Evolutionary conservation across 2,797 vertebrate species (phyloP).

Genomic region (Gephyroberyx darwinii): DNA sequence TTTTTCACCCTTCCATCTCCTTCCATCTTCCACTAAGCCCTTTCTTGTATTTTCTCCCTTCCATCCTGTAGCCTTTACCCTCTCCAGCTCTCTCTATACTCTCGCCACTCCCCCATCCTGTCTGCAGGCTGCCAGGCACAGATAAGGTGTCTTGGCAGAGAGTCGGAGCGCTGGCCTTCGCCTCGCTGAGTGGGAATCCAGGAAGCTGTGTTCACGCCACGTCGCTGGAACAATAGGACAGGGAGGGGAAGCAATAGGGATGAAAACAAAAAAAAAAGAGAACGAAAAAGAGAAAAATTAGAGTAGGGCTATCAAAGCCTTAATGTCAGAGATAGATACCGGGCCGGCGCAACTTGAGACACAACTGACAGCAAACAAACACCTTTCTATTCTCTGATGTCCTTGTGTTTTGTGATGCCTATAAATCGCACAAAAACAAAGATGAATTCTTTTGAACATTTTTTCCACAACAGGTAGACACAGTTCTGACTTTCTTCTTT

Average conservation of each 20-base stretch:
- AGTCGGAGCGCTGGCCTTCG: conserved; percentile 72
- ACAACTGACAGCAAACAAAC: conserved; percentile 10
- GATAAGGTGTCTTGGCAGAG: conserved; percentile 82
- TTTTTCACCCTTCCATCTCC: conserved; percentile 15
- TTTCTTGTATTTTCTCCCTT: conserved; percentile 38
- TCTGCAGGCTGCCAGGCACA: conserved; percentile 76
- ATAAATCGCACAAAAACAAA: neutral
- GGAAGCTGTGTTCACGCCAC: conserved; percentile 73
- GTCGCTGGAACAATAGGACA: conserved; percentile 72
- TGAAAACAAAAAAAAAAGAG: conserved; percentile 34
- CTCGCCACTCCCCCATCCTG: conserved; percentile 71
- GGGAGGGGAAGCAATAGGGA: conserved; percentile 62
- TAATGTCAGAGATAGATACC: conserved; percentile 35
- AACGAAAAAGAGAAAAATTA: conserved; percentile 25
- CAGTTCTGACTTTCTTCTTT: neutral
- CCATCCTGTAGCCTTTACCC: conserved; percentile 62
- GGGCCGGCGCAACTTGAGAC: conserved; percentile 7
- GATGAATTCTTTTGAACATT: conserved; percentile 14
- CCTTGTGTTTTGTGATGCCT: conserved; percentile 1
- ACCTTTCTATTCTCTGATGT: conserved; percentile 1
- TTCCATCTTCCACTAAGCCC: conserved; percentile 23
- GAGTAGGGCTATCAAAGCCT: conserved; percentile 34
- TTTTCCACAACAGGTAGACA: neutral
- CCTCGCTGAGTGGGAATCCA: conserved; percentile 74
- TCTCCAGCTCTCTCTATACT: conserved; percentile 9